A percentile compares a stretch with the other conserved stretches of the same genome.
phyloP scores from a whole-genome alignment of 30 jellyfish, hydroid and myxozoan genomes.

The Mastigias papua region DNA sequence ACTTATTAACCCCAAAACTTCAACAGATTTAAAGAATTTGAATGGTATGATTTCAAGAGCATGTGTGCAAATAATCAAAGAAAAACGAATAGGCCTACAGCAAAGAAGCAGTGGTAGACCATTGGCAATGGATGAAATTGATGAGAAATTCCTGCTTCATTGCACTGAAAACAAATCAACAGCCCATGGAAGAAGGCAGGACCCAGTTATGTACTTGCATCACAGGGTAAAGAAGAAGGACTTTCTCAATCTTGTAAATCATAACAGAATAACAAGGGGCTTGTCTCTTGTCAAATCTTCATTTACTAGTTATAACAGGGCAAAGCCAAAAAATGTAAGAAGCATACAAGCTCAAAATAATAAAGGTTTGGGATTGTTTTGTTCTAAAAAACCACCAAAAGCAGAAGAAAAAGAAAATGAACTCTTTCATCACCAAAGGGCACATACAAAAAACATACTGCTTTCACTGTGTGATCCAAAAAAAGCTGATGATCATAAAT shows the following conservation, averaged over 20 bases:
- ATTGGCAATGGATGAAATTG: constrained; percentile 48
- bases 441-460: constrained; percentile 30
- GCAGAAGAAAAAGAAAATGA: constrained; percentile 29
- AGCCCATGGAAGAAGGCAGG: constrained; percentile 63
- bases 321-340: constrained; percentile 32
- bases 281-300: constrained; percentile 31
- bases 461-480: background rate
- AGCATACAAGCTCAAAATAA: constrained; percentile 29
- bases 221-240: constrained; percentile 45
- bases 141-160: constrained; percentile 18
- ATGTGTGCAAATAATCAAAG: background rate
- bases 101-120: background rate
- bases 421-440: constrained; percentile 32
- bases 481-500: background rate
- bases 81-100: background rate
- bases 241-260: constrained; percentile 54
- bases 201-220: constrained; percentile 37
- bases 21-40: too few species aligned
- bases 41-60: too few species aligned
- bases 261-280: constrained; percentile 14
- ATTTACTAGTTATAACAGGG: constrained; percentile 14
- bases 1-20: too few species aligned
- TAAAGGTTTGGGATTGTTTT: constrained; percentile 37
- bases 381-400: constrained; percentile 67
- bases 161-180: constrained; percentile 42